Percentiles rank a stretch among this genome's conserved stretches.
Conservation (phyloP, 2,888 invertebrate species). For the Lithophane ornitopus region DNA sequence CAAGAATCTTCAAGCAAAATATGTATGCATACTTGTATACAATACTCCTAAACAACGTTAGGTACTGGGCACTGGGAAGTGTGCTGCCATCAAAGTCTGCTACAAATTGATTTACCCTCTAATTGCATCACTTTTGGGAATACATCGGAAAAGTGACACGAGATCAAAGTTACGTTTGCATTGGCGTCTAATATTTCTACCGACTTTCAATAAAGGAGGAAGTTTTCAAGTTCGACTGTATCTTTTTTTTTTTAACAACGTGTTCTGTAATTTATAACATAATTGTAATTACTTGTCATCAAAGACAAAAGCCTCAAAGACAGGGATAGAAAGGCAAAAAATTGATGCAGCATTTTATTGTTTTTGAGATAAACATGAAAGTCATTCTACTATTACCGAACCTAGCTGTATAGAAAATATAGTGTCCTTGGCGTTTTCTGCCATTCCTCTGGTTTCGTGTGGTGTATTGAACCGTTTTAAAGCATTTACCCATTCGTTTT, state of each 20-base stretch:
- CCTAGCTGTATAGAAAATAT: not conserved
- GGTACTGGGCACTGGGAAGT: conserved; percentile 3
- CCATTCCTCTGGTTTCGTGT: not conserved
- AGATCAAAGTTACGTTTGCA: conserved; percentile 6
- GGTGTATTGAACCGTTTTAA: too few species aligned
- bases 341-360: not conserved
- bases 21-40: conserved; percentile 6
- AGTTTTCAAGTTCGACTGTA: not conserved
- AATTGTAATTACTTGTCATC: not conserved
- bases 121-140: conserved; percentile 56
- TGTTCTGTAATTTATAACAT: not conserved
- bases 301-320: not conserved
- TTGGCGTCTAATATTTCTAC: not conserved
- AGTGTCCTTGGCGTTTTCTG: not conserved
- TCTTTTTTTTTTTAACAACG: not conserved
- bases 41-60: conserved; percentile 22
- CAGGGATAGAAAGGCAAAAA: not conserved
- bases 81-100: conserved; percentile 12
- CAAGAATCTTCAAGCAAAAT: not conserved
- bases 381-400: not conserved
- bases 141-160: conserved; percentile 5
- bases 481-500: not conserved
- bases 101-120: conserved; percentile 56
- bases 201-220: not conserved
- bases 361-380: not conserved